These are phyloP conservation scores for Octopus bimaculoides DNA, from an alignment of 1,140 invertebrate genomes.

Conservation along the genomic window DNA sequence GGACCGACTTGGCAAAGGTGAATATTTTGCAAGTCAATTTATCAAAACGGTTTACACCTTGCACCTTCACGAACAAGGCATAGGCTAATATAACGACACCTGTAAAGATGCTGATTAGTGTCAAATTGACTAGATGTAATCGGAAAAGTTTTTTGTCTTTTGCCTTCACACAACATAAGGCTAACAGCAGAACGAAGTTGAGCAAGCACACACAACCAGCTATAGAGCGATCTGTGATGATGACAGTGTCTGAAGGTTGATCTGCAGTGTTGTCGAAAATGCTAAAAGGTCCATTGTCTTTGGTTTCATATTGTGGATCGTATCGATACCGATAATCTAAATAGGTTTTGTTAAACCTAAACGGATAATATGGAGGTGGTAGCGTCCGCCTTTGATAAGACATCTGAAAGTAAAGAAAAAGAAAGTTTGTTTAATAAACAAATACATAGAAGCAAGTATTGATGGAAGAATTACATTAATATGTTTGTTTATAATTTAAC, in stretches of 20 bases:
- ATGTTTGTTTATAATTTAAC: too few species aligned
- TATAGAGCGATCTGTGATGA: conserved; percentile 10
- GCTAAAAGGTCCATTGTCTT: background rate
- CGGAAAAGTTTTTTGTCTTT: conserved; percentile 11
- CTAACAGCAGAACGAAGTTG: conserved; percentile 5
- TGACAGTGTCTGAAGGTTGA: background rate
- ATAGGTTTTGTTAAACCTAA: background rate
- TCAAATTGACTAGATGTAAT: conserved; percentile 1
- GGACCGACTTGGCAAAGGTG: background rate
- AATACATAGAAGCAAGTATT: too few species aligned
- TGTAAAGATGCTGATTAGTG: conserved; percentile 9
- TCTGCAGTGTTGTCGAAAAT: background rate
- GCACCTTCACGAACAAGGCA: background rate
- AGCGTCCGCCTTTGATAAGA: background rate
- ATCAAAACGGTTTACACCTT: background rate
- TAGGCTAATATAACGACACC: conserved; percentile 8
- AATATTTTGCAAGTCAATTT: conserved; percentile 6
- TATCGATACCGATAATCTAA: background rate
- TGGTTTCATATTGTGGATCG: background rate
- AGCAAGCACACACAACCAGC: background rate
- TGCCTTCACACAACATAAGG: background rate
- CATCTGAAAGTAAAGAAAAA: conserved; percentile 5
- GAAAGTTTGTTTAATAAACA: background rate
- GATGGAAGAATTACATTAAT: too few species aligned
- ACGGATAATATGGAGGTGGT: background rate